Evolutionary conservation across 2,113 vertebrate species (phyloP).

Genomic region (Chloroceryle aenea): DNA sequence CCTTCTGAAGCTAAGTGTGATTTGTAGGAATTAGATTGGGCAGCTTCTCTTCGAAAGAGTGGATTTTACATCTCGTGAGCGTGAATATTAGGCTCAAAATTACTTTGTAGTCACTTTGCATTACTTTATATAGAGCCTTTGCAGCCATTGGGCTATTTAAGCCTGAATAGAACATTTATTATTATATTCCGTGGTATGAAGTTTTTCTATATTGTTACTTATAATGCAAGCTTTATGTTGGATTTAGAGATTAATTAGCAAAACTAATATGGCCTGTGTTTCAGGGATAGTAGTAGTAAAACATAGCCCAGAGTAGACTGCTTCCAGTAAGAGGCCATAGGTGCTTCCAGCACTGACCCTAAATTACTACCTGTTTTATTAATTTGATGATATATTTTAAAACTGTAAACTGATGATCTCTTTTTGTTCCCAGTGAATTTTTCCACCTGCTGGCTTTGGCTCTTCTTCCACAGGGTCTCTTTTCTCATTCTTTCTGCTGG

Average conservation of each 20-base stretch:
- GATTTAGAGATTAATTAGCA: conserved; percentile 17
- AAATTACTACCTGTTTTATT: conserved; percentile 9
- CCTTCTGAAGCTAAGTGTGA: neutral
- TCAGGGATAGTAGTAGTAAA: neutral
- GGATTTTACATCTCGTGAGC: conserved; percentile 19
- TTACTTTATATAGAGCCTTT: neutral
- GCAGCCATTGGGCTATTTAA: neutral
- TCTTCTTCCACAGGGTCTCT: neutral
- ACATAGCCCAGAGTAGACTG: neutral
- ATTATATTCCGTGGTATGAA: neutral
- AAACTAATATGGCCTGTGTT: neutral
- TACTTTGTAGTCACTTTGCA: neutral
- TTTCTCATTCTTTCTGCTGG: neutral
- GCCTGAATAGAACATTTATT: neutral
- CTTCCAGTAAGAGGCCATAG: neutral
- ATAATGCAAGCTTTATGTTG: neutral
- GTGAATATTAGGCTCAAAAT: neutral
- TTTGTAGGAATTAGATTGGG: conserved; percentile 7
- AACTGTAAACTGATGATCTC: neutral
- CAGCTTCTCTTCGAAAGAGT: neutral
- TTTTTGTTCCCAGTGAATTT: neutral
- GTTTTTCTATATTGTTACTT: conserved; percentile 7
- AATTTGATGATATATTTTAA: conserved; percentile 29
- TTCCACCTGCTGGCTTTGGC: neutral
- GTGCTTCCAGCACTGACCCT: neutral